Conservation (phyloP, 2,888 invertebrate species). For the Drosophila anomelani region DNA sequence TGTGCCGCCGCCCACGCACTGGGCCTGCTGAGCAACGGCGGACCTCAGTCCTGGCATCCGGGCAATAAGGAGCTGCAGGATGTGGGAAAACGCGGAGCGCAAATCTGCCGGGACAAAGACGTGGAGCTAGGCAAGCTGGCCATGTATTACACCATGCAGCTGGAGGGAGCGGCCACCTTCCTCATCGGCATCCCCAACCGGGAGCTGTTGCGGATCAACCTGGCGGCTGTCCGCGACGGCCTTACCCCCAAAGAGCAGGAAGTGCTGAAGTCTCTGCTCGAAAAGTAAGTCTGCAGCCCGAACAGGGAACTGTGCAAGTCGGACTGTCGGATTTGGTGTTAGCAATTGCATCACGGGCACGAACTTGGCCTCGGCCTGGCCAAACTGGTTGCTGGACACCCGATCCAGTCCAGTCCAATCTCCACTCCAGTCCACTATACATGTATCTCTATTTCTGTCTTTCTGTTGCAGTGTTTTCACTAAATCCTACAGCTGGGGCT, state of each 20-base stretch:
- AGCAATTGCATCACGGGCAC: slow-evolving; percentile 61
- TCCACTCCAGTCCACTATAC: not conserved
- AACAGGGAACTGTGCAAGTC: slow-evolving; percentile 52
- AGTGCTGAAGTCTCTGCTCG: slow-evolving; percentile 87
- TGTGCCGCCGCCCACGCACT: slow-evolving; percentile 93
- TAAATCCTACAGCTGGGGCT: slow-evolving; percentile 64
- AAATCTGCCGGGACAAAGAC: slow-evolving; percentile 88
- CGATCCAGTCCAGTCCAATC: slow-evolving; percentile 14
- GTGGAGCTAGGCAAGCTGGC: slow-evolving; percentile 86
- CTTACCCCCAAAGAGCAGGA: slow-evolving; percentile 88
- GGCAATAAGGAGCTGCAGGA: slow-evolving; percentile 86
- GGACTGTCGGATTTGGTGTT: slow-evolving; percentile 63
- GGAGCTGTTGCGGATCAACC: slow-evolving; percentile 87
- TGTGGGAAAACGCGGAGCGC: slow-evolving; percentile 85
- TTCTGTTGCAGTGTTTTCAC: slow-evolving; percentile 61
- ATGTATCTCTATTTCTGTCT: slow-evolving; percentile 14
- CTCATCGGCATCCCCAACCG: slow-evolving; percentile 91
- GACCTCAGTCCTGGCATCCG: slow-evolving; percentile 93
- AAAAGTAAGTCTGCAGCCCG: slow-evolving; percentile 60
- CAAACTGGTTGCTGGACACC: slow-evolving; percentile 51
- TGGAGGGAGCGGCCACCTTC: slow-evolving; percentile 88
- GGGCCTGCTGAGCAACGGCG: slow-evolving; percentile 91
- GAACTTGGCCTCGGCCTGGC: slow-evolving; percentile 61
- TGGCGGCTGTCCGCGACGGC: slow-evolving; percentile 88
- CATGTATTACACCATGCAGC: slow-evolving; percentile 86